Percentiles rank a stretch among this genome's conserved stretches.
These are phyloP conservation scores for Listronotus oregonensis DNA, from an alignment of 1,140 invertebrate species.

Conservation along the genomic window DNA sequence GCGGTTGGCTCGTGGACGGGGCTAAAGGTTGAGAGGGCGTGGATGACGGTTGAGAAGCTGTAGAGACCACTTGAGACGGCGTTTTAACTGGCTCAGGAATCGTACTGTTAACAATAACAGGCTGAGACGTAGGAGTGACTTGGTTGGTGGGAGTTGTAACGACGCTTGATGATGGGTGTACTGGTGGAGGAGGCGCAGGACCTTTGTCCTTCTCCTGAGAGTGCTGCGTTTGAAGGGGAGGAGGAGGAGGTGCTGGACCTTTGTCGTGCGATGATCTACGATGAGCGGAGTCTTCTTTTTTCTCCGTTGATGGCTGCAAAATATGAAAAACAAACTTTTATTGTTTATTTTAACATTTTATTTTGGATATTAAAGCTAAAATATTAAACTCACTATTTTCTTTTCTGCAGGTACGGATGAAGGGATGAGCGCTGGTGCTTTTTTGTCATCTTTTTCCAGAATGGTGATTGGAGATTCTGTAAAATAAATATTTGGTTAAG, in stretches of 20 bases:
- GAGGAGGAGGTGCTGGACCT: constrained; percentile 64
- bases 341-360: background rate
- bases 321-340: constrained; percentile 4
- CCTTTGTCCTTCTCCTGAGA: constrained; percentile 62
- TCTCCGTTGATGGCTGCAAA: constrained; percentile 51
- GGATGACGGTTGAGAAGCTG: background rate
- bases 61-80: background rate
- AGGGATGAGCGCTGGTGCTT: constrained; percentile 42
- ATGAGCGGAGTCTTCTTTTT: constrained; percentile 57
- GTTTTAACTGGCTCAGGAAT: too few species aligned
- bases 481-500: background rate
- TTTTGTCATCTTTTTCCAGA: constrained; percentile 47
- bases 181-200: constrained; percentile 57
- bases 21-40: constrained; percentile 12
- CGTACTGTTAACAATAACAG: too few species aligned
- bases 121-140: too few species aligned
- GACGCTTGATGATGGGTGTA: background rate
- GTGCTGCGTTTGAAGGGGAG: constrained; percentile 45
- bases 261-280: constrained; percentile 61
- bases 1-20: constrained; percentile 55
- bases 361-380: background rate
- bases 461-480: constrained; percentile 18
- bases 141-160: too few species aligned
- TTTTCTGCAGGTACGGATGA: constrained; percentile 56
- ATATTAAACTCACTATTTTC: constrained; percentile 56